Evolutionary conservation across 1,140 invertebrate species (phyloP), one percentile per base, ranked within the genome.

Genomic region (Anadara kagoshimensis): DNA sequence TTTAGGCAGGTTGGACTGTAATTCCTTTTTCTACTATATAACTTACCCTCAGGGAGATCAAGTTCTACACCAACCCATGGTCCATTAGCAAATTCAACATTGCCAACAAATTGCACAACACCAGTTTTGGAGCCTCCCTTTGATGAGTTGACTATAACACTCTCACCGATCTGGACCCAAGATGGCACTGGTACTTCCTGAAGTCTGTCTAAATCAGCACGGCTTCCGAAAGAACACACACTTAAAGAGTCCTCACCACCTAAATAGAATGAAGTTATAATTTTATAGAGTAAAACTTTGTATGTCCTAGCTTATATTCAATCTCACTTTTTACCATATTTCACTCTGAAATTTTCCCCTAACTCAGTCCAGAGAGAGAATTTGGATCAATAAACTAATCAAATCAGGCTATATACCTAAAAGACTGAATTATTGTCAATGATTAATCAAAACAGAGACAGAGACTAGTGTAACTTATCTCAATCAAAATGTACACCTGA

Each of bases 41-140:
- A 58, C 76, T 68, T 91, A 95, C 95, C 97, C 82, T 95, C 96
- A 18, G 96, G 95, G 64, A 95, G 93, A 90, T 98, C 96, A 14
- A 98, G 90, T 82, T 96, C 95, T 0, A 98, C 93, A 47, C 97
- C 97, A 80, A 97, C 93, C 96, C 96, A 98, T 8, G 91, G 92
- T 5, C 96, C 96, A 68, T 91, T 86, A 64, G 95, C 94, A 90
- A 98, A 98, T 83, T 96, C 93, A 57, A 96, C 96, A 65, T 92
- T 92, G 18, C 96, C 96, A 45, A 97, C 91, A 87, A 94, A 98
- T 1, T 94, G 94, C 61, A 98, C 93, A 11, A 96, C 93, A 68
- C 96, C 96, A 20, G 94, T 94, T 74, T 86, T 87, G 8, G 61
- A 51, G 45, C 73, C 47, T 72, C 94, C 94, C 87, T 94, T 95